Conservation (phyloP, 2,113 vertebrate species). For the Brachyistius frenatus region DNA sequence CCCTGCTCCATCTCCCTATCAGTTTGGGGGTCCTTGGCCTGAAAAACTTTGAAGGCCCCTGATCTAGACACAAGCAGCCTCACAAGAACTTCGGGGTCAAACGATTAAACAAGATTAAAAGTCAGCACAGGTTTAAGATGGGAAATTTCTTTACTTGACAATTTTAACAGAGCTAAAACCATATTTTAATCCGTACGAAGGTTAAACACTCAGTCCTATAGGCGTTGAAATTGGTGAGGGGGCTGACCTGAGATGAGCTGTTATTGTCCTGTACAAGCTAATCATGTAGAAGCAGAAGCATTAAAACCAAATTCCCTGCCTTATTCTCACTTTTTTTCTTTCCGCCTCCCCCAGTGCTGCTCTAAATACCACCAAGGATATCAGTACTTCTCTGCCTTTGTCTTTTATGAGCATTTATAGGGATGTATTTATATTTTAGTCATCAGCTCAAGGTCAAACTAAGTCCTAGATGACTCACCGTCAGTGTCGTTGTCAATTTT, state of each 20-base stretch:
- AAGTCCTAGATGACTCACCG: conserved; percentile 5
- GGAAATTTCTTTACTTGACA: no score
- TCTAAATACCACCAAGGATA: conserved; percentile 7
- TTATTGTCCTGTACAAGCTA: background rate
- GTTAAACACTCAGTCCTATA: background rate
- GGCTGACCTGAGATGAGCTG: background rate
- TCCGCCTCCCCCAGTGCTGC: background rate
- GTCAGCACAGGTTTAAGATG: no score
- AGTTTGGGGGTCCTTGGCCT: no score
- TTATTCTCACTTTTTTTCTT: conserved; percentile 1
- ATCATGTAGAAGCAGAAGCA: background rate
- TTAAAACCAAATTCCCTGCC: background rate
- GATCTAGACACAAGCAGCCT: no score
- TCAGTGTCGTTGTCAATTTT: no score
- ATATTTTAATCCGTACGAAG: background rate
- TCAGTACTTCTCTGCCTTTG: conserved; percentile 2
- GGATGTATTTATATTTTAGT: conserved; percentile 1
- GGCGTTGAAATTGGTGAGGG: background rate
- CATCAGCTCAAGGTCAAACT: conserved; percentile 12
- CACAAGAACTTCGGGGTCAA: no score
- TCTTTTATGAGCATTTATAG: background rate
- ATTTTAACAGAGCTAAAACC: background rate
- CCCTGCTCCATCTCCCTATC: no score
- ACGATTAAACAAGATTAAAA: background rate
- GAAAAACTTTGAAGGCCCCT: no score